Evolutionary conservation across 1,140 invertebrate genomes (phyloP).

Genomic region (Tetraneura akinire): DNA sequence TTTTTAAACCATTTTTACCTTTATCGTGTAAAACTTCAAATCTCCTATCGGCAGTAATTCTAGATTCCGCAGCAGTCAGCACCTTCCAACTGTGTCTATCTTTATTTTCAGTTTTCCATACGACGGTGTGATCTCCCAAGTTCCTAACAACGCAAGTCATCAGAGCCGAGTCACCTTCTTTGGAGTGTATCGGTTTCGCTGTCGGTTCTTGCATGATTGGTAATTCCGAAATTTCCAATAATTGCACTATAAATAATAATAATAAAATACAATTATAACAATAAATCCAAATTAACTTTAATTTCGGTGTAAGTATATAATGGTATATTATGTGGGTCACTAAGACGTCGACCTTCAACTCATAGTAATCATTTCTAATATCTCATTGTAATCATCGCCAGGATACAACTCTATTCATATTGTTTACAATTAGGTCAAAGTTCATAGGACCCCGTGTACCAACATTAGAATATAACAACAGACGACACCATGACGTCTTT

Average conservation of each 20-base stretch:
- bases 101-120: constrained; percentile 71
- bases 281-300: too few relatives aligned
- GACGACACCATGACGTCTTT: constrained; percentile 17
- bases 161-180: constrained; percentile 72
- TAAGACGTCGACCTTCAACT: not conserved
- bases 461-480: not conserved
- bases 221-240: constrained; percentile 7
- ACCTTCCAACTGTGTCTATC: constrained; percentile 63
- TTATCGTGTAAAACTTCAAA: constrained; percentile 73
- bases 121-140: constrained; percentile 68
- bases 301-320: not conserved
- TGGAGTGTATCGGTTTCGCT: constrained; percentile 60
- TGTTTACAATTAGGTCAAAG: constrained; percentile 33
- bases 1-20: constrained; percentile 61
- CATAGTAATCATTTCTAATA: not conserved
- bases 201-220: constrained; percentile 48
- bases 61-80: constrained; percentile 72
- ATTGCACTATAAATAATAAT: constrained; percentile 31
- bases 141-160: constrained; percentile 75
- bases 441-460: not conserved
- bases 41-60: constrained; percentile 71
- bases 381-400: not conserved
- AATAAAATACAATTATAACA: too few relatives aligned
- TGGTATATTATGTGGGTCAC: not conserved
- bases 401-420: not conserved